Base-by-base conservation (phyloP, 2,113 vertebrate species). In the Holacanthus passer region DNA sequence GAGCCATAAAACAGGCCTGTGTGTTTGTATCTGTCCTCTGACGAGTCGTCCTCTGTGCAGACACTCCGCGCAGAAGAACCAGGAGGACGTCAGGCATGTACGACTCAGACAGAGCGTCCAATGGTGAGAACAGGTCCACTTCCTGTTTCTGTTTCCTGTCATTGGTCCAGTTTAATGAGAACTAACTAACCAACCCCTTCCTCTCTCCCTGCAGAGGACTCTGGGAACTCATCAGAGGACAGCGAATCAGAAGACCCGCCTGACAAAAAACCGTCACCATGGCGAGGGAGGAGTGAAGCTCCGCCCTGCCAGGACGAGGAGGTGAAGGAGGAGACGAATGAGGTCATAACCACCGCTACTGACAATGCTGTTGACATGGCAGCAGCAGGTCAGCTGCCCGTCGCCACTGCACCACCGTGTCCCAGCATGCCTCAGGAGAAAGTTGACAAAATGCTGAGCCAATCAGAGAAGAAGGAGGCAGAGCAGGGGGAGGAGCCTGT, bases 61-160 rank as follows among this genome's bases (percentile, higher is more conserved):
- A 92, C 75, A 91, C 94, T 41, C 93, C 94, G 68, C 91, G 89
- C 31, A 93, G 96, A 83, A 94, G 96, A 74, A 96, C 92, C 5
- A 94, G 96, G 81, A 93, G 89, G 80, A 95, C 94, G 10, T 96
- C 96, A 48, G 96, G 94, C 71, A 89, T 97, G 92, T 95, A 96
- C 82, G 96, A 95, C 94, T 97, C 96, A 3, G 96, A 96, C 87
- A 87, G 92, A 89, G 94, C 90, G 7, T 96, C 94, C 65, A 95
- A 95, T 76, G 92, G 96, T 95, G 91, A 92, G 93, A 41, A 24
- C n/a, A 2, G 1, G 1, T 3, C n/a, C 8, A 5, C 64, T 55
- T 62, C 63, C 69, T 56, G 22, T 41, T 37, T 45, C 22, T 56
- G 22, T n/a, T 29, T 37, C 22, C 56, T 16, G n/a, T 67, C 12